These are phyloP conservation scores for Aplodontia rufa DNA, from an alignment of 2,113 vertebrate genomes.

Conservation along the genomic window DNA sequence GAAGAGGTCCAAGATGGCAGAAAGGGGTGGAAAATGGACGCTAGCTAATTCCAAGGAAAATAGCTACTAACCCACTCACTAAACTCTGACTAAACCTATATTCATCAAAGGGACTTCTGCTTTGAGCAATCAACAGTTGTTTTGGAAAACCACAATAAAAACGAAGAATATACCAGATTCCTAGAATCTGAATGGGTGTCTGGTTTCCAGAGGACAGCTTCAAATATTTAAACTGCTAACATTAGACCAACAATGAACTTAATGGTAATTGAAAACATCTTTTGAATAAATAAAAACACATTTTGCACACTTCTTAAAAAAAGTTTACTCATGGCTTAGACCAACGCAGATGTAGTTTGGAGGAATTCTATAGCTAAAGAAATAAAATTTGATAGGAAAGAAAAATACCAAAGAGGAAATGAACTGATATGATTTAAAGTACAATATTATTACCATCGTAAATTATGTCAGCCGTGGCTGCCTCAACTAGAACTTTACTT, in stretches of 20 bases:
- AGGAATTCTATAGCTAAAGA: constrained; percentile 60
- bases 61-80: background rate
- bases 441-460: constrained; percentile 68
- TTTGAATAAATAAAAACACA: constrained; percentile 77
- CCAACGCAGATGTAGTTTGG: constrained; percentile 54
- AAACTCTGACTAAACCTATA: background rate
- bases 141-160: constrained; percentile 59
- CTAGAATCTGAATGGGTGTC: constrained; percentile 56
- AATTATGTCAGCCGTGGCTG: constrained; percentile 65
- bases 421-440: constrained; percentile 77
- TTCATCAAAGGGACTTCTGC: constrained; percentile 60
- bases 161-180: constrained; percentile 50
- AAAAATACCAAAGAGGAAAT: constrained; percentile 76
- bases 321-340: constrained; percentile 59
- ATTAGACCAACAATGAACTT: constrained; percentile 73
- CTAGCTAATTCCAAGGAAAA: constrained; percentile 2
- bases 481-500: constrained; percentile 64
- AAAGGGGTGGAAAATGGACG: background rate
- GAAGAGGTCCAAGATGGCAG: background rate
- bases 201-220: constrained; percentile 62
- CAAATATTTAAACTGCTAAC: constrained; percentile 74
- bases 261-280: constrained; percentile 78
- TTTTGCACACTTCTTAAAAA: constrained; percentile 71
- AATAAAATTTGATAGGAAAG: constrained; percentile 60
- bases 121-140: constrained; percentile 54